Conservation (phyloP, 92 coral and sea anemone species). For the Micromussa lordhowensis region DNA sequence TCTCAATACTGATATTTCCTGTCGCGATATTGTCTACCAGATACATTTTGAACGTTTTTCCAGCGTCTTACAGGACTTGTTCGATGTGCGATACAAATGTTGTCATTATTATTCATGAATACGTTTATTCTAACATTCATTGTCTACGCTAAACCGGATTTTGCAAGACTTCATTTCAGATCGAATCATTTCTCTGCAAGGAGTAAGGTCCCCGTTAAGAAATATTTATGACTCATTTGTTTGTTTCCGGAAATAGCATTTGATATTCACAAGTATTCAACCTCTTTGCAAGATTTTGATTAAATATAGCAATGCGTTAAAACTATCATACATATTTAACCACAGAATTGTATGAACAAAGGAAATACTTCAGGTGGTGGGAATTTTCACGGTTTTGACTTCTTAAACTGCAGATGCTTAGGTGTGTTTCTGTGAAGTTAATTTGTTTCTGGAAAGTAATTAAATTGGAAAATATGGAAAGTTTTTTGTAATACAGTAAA, state of each 20-base stretch:
- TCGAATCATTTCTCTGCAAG: not conserved
- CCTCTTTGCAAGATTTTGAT: not conserved
- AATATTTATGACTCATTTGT: not conserved
- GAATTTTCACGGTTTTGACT: slow-evolving; percentile 3
- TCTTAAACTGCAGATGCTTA: not conserved
- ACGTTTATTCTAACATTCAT: not conserved
- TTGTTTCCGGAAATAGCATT: slow-evolving; percentile 1
- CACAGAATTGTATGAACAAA: slow-evolving; percentile 7
- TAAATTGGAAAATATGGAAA: not conserved
- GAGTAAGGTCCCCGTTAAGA: not conserved
- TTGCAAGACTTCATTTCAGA: not conserved
- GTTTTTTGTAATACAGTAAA: no score
- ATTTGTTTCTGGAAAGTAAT: not conserved
- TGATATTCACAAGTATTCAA: not conserved
- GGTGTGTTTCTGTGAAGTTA: not conserved
- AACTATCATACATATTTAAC: slow-evolving; percentile 8
- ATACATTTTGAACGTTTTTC: not conserved
- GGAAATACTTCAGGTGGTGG: not conserved
- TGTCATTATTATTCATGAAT: not conserved
- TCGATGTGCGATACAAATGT: not conserved
- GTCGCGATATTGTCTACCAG: not conserved
- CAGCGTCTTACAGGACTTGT: not conserved
- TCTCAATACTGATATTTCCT: not conserved
- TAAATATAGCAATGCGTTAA: not conserved
- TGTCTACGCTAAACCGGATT: not conserved